Conservation (phyloP, 2,888 invertebrate genomes). For the Podabrus alpinus region DNA sequence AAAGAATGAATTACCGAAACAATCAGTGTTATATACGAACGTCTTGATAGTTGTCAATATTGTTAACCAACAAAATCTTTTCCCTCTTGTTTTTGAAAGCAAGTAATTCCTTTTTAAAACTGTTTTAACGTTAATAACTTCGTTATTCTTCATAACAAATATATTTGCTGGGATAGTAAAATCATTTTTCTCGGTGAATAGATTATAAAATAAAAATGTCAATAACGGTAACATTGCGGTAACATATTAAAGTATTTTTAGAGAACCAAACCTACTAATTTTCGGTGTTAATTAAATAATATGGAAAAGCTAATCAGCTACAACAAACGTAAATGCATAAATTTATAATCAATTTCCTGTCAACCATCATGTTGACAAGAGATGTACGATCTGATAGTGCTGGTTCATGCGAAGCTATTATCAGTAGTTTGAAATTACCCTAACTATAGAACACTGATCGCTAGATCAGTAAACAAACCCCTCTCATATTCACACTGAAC, state of each 20-base stretch:
- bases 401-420: slow-evolving; percentile 27
- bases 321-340: not conserved
- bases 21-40: too few species aligned
- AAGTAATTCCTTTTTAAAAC: too few species aligned
- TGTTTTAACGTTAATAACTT: too few species aligned
- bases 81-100: too few species aligned
- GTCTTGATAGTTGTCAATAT: too few species aligned
- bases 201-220: too few species aligned
- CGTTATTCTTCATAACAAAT: too few species aligned
- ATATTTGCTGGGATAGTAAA: not conserved
- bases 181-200: too few species aligned
- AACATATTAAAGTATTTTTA: not conserved
- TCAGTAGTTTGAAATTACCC: slow-evolving; percentile 28
- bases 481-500: slow-evolving; percentile 16
- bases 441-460: slow-evolving; percentile 14
- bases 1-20: too few species aligned
- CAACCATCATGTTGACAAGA: slow-evolving; percentile 29
- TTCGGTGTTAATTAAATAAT: not conserved
- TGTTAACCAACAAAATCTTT: too few species aligned
- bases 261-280: not conserved
- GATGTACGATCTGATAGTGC: slow-evolving; percentile 25
- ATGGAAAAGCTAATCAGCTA: not conserved
- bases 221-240: too few species aligned
- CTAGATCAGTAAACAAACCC: slow-evolving; percentile 23
- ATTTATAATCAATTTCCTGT: slow-evolving; percentile 22